Conservation (phyloP, 2,113 vertebrate genomes). For the Ivindomyrus marchei region DNA sequence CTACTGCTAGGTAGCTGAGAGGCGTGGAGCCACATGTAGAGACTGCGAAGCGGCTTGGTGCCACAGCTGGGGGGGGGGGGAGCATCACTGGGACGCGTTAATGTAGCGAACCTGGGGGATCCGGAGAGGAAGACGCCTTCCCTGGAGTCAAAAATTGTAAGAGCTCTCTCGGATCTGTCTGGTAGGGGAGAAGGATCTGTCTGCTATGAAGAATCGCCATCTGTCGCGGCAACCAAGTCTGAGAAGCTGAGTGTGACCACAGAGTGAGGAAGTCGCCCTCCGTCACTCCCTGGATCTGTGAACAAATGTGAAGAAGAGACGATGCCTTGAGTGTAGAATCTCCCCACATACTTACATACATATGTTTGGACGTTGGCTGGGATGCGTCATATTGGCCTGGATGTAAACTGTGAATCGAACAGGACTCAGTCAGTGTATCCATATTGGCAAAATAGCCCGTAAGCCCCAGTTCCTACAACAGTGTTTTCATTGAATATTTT, state of each 20-base stretch:
- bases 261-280: neutral
- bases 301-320: neutral
- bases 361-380: neutral
- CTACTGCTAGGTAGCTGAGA: neutral
- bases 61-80: neutral
- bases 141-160: neutral
- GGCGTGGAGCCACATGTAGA: neutral
- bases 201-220: neutral
- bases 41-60: neutral
- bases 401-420: conserved; percentile 1
- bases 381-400: neutral
- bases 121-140: neutral
- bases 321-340: neutral
- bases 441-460: neutral
- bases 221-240: neutral
- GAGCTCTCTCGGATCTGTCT: neutral
- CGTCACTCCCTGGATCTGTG: neutral
- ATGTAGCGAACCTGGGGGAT: neutral
- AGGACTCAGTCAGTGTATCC: neutral
- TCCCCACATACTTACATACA: conserved; percentile 4
- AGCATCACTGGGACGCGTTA: neutral
- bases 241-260: neutral
- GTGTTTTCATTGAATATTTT: conserved; percentile 1
- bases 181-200: neutral
- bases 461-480: neutral